These are phyloP conservation scores for Schrankia costaestrigalis DNA, from an alignment of 2,888 invertebrate species.

Conservation along the genomic window DNA sequence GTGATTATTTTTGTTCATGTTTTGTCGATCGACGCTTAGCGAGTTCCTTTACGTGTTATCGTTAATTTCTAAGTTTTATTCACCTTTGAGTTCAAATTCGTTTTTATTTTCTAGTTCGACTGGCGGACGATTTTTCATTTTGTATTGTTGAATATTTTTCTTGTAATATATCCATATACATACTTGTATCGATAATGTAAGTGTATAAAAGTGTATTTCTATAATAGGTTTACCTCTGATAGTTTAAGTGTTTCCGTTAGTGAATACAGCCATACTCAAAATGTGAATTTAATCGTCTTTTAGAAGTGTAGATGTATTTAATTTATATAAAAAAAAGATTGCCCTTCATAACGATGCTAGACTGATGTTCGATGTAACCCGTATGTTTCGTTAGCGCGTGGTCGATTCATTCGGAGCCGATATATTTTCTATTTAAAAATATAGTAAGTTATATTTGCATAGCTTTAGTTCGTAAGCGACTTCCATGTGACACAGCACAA, in stretches of 20 bases:
- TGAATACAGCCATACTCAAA: conserved; percentile 70
- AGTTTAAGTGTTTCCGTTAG: conserved; percentile 69
- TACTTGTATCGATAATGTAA: conserved; percentile 55
- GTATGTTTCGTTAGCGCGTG: conserved; percentile 29
- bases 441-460: conserved; percentile 42
- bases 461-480: conserved; percentile 57
- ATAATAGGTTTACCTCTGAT: conserved; percentile 60
- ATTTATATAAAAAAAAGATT: conserved; percentile 37
- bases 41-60: conserved; percentile 55
- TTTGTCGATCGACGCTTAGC: conserved; percentile 37
- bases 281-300: conserved; percentile 67
- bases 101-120: conserved; percentile 33
- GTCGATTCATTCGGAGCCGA: conserved; percentile 38
- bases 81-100: conserved; percentile 62
- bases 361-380: conserved; percentile 46
- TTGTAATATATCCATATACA: conserved; percentile 65
- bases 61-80: conserved; percentile 44
- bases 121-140: conserved; percentile 29
- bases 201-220: conserved; percentile 64
- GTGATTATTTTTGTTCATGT: conserved; percentile 45
- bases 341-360: conserved; percentile 54
- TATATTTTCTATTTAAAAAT: conserved; percentile 47
- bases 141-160: conserved; percentile 49
- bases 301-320: conserved; percentile 53
- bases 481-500: conserved; percentile 74